Percentiles rank a stretch among this genome's conserved stretches.
Conservation (phyloP, 2,888 invertebrate species). For the Zaprionus obscuricornis region DNA sequence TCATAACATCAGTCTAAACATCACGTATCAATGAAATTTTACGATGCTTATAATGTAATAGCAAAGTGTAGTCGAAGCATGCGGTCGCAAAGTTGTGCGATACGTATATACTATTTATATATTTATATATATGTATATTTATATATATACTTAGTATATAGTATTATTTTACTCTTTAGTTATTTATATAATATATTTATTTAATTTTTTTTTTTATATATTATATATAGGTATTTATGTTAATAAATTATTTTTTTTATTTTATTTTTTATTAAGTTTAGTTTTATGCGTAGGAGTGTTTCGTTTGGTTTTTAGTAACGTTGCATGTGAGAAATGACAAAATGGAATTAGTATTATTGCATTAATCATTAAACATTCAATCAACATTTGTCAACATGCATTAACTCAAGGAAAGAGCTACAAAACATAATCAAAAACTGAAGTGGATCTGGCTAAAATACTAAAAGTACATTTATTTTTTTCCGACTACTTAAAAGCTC, state of each 20-base stretch:
- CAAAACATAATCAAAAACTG: too few relatives aligned
- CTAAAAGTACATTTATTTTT: too few relatives aligned
- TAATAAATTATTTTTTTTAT: conserved; percentile 5
- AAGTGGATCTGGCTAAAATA: too few relatives aligned
- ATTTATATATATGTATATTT: conserved; percentile 11
- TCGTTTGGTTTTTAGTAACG: conserved; percentile 53
- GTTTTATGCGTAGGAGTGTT: conserved; percentile 56
- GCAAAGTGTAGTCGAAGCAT: conserved; percentile 71
- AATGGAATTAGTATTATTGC: conserved; percentile 53
- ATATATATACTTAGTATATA: too few relatives aligned
- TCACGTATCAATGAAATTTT: conserved; percentile 67
- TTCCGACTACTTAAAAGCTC: too few relatives aligned
- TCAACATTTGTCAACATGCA: conserved; percentile 39
- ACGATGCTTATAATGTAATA: conserved; percentile 53
- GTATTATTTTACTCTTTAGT: too few relatives aligned
- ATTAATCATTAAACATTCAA: conserved; percentile 51
- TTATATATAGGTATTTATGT: too few relatives aligned
- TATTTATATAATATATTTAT: too few relatives aligned
- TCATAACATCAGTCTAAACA: neutral
- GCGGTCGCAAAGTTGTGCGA: conserved; percentile 62
- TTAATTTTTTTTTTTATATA: too few relatives aligned
- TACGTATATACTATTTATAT: conserved; percentile 17
- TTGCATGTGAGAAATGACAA: conserved; percentile 58
- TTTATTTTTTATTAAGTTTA: conserved; percentile 19
- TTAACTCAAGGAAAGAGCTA: too few relatives aligned